Percentiles rank a stretch among this genome's conserved stretches.
Evolutionary conservation across 2,797 vertebrate species (phyloP).

Genomic region (Knipowitschia caucasica): DNA sequence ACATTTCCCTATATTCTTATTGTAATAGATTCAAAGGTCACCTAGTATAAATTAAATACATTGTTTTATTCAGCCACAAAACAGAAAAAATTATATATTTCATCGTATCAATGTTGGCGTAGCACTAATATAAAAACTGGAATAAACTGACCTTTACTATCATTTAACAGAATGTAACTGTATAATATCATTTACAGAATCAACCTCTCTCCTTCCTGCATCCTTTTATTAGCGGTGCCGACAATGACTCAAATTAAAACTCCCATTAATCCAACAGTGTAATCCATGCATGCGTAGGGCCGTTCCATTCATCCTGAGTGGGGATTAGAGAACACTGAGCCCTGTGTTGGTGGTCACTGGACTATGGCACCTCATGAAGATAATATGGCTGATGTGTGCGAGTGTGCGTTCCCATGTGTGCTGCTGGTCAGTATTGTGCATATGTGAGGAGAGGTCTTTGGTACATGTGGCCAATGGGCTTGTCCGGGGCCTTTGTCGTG

Average conservation of each 20-base stretch:
- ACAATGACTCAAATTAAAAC: slow-evolving; percentile 73
- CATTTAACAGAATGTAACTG: too few relatives aligned
- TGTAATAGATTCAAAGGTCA: too few relatives aligned
- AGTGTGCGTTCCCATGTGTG: slow-evolving; percentile 48
- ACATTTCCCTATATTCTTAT: too few relatives aligned
- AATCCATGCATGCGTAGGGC: slow-evolving; percentile 65
- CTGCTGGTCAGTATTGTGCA: slow-evolving; percentile 59
- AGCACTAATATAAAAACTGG: too few relatives aligned
- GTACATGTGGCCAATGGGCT: slow-evolving; percentile 70
- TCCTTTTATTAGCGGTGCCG: slow-evolving; percentile 46
- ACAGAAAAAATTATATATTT: too few relatives aligned
- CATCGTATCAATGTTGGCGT: too few relatives aligned
- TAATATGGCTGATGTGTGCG: slow-evolving; percentile 50
- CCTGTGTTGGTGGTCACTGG: slow-evolving; percentile 72
- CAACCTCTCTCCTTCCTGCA: slow-evolving; percentile 36
- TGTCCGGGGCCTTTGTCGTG: slow-evolving; percentile 69
- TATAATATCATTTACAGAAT: slow-evolving; percentile 35
- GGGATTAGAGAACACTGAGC: slow-evolving; percentile 73
- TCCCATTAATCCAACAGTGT: slow-evolving; percentile 69
- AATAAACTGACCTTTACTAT: too few relatives aligned
- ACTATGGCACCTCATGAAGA: slow-evolving; percentile 72
- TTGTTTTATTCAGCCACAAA: too few relatives aligned
- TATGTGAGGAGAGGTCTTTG: slow-evolving; percentile 34
- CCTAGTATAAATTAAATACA: too few relatives aligned
- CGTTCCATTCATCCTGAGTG: slow-evolving; percentile 55